Evolutionary conservation across 2,113 vertebrate genomes (phyloP), one percentile per base, ranked within the genome.

Genomic region (Coptodon rendalli): DNA sequence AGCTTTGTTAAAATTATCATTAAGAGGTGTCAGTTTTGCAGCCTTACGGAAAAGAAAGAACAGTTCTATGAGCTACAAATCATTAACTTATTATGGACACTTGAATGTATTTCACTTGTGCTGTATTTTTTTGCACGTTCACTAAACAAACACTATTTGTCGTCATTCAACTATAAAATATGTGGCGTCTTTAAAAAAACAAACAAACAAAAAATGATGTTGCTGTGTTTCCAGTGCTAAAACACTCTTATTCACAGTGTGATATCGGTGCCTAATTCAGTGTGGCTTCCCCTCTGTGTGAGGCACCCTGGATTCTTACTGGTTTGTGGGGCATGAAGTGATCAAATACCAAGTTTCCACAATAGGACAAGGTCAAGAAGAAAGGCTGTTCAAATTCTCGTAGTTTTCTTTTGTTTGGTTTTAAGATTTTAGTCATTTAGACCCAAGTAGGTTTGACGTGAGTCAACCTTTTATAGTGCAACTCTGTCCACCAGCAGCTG

Each of bases 321-420:
- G 0, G 29, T n/a, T 45, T 34, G 43, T 36, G 9, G 22, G 31
- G 9, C 3, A 7, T 43, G 14, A 19, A 9, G 9, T 22, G 4
- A 17, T 66, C 31, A 36, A 38, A 56, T 17, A 13, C 36, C 7
- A 40, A 40, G 34, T 83, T 83, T 71, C 63, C 17, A 38, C 16
- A 73, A 24, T 38, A 53, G 13, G 29, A 5, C 59, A 40, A 36
- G 31, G 54, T 52, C 2, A 53, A 71, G 4, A 71, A 29, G n/a
- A 54, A 83, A 0, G 22, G 3, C 16, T 5, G 8, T 53, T 56
- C 1, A 56, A 7, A 12, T 8, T 16, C 11, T 76, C 7, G 2
- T 52, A 54, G n/a, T 83, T 84, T 59, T 76, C 2, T 73, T 48
- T 76, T 45, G 14, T 22, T 71, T 54, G 16, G 9, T n/a, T 16